phyloP scores from a whole-genome alignment of 2,113 vertebrate species.

The Hippocampus comes region DNA sequence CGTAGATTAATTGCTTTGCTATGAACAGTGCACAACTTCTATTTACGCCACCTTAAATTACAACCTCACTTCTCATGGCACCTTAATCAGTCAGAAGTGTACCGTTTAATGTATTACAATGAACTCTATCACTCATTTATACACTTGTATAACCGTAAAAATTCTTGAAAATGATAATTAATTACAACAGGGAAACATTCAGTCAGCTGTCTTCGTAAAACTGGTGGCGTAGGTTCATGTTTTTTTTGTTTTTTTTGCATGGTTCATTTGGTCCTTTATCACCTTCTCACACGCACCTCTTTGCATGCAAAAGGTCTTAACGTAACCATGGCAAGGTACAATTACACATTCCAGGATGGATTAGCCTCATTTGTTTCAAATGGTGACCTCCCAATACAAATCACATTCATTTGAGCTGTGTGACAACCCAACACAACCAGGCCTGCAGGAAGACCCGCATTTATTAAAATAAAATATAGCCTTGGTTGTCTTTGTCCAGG shows the following conservation, averaged over 20 bases:
- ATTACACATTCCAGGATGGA: slow-evolving; percentile 2
- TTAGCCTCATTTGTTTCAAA: slow-evolving; percentile 19
- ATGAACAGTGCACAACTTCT: not conserved
- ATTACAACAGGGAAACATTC: not conserved
- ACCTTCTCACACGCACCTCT: slow-evolving; percentile 13
- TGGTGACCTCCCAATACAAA: not conserved
- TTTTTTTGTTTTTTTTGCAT: slow-evolving; percentile 4
- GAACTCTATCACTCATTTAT: not conserved
- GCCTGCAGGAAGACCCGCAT: slow-evolving; percentile 27
- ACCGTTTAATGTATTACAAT: no score
- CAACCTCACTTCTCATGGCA: not conserved
- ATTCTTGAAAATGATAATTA: not conserved
- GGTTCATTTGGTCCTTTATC: slow-evolving; percentile 1
- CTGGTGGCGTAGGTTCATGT: not conserved
- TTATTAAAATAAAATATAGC: slow-evolving; percentile 18
- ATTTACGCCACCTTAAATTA: not conserved
- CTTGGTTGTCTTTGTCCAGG: not conserved
- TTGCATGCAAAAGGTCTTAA: not conserved
- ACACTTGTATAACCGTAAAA: not conserved
- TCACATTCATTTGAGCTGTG: slow-evolving; percentile 25
- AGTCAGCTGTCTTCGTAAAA: not conserved
- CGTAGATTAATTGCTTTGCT: not conserved
- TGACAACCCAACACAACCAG: slow-evolving; percentile 16
- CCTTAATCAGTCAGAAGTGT: no score
- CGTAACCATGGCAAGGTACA: slow-evolving; percentile 8